Evolutionary conservation across 2,113 vertebrate species (phyloP), one percentile per base, ranked within the genome.

Genomic region (Perca schrenkii): DNA sequence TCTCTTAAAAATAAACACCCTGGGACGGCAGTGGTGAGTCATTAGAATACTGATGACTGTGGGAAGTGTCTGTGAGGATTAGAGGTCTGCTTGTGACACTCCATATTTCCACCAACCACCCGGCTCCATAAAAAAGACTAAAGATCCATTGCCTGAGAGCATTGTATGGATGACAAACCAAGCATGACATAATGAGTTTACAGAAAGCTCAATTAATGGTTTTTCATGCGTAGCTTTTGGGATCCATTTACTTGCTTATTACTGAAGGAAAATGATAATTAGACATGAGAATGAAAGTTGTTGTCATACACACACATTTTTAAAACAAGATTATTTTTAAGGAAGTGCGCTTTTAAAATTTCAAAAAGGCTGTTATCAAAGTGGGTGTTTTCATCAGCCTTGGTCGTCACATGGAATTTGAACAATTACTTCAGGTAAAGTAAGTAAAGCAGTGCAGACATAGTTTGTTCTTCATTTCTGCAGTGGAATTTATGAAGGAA

Each of bases 1-100:
- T 93, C 94, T 93, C 92, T 94, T 94, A 94, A 95, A 94, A 96
- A 94, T 94, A 95, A 94, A 94, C 94, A 94, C 84, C 82, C 85
- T 61, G 86, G 88, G 92, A 92, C 60, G 77, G 87, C 82, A 74
- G 86, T 80, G 85, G 93, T 89, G 93, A 95, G 91, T 94, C 94
- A 93, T 95, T 95, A 94, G 94, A 94, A 93, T 94, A 90, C 90
- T 94, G 93, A 94, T 90, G 87, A 91, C 88, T 92, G 91, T 90
- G 89, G 93, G 93, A 93, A 93, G 84, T 86, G 86, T 90, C 79
- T 88, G 87, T 87, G 86, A 85, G 87, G 85, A 94, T 74, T 85
- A 83, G 84, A 89, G 84, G 91, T 88, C 91, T 83, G 88, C 76
- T 68, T 67, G 76, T 88, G 92, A 89, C 90, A 90, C 88, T 82